These are phyloP conservation scores for Oncorhynchus clarkii DNA, from an alignment of 2,113 vertebrate genomes.

Conservation along the genomic window DNA sequence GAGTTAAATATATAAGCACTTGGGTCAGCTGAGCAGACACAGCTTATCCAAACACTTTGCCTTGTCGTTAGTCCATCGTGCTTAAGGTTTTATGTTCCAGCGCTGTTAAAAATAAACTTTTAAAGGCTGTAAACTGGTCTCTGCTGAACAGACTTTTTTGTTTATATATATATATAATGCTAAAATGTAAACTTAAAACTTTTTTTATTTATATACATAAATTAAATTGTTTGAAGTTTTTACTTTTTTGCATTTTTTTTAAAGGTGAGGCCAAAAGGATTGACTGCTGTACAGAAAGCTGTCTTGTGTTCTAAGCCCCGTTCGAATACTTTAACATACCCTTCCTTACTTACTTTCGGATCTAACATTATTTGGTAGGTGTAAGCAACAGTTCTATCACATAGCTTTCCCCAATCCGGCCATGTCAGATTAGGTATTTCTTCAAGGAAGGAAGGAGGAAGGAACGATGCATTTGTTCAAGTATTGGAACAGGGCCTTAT, in stretches of 20 bases:
- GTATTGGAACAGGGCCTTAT: no score
- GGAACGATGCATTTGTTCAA: no score
- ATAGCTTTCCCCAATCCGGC: no score
- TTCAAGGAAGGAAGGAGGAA: no score
- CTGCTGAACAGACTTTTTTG: conserved; percentile 50
- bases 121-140: conserved; percentile 34
- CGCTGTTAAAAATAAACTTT: conserved; percentile 45
- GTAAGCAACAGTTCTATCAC: no score
- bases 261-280: conserved; percentile 47
- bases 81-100: conserved; percentile 65
- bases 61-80: conserved; percentile 74
- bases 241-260: conserved; percentile 35
- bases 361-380: no score
- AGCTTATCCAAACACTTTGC: conserved; percentile 74
- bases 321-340: no score
- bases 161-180: conserved; percentile 1
- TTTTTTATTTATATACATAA: conserved; percentile 36
- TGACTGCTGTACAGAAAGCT: conserved; percentile 23
- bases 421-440: no score
- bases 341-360: no score
- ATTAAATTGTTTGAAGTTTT: conserved; percentile 28
- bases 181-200: neutral
- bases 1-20: conserved; percentile 69
- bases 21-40: conserved; percentile 65
- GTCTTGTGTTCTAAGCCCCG: conserved; percentile 14